These are phyloP conservation scores for Meandrusa payeni DNA, from an alignment of 2,888 invertebrate species.

Conservation along the genomic window DNA sequence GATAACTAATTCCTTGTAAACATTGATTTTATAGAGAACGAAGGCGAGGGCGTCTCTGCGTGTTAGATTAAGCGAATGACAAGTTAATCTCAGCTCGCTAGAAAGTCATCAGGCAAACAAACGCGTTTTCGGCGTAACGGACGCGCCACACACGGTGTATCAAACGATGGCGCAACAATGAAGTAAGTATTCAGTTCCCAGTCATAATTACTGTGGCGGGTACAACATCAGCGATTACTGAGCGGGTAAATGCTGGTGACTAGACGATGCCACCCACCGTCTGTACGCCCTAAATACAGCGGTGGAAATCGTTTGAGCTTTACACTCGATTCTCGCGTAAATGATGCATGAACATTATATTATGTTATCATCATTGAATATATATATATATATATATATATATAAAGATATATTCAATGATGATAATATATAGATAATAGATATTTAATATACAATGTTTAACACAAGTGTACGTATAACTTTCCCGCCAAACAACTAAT, in stretches of 20 bases:
- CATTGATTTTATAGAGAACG: too few relatives aligned
- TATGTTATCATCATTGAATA: too few relatives aligned
- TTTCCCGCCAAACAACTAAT: too few relatives aligned
- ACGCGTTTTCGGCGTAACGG: conserved; percentile 28
- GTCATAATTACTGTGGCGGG: conserved; percentile 57
- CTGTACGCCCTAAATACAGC: conserved; percentile 25
- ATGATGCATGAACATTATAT: too few relatives aligned
- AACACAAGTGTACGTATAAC: too few relatives aligned
- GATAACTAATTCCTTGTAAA: too few relatives aligned
- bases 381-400: too few relatives aligned
- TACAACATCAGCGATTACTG: conserved; percentile 61
- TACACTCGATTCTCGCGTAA: background rate
- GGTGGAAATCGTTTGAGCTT: conserved; percentile 8
- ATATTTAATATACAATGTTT: too few relatives aligned
- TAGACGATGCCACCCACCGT: conserved; percentile 54
- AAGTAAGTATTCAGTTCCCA: conserved; percentile 54
- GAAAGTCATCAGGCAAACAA: conserved; percentile 20
- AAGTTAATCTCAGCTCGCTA: conserved; percentile 15
- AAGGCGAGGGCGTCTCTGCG: too few relatives aligned
- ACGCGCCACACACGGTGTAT: conserved; percentile 61
- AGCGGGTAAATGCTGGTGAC: conserved; percentile 38
- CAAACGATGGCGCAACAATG: conserved; percentile 57
- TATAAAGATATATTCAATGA: too few relatives aligned
- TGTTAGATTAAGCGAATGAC: conserved; percentile 12
- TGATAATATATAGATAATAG: too few relatives aligned